Conservation (phyloP, 2,797 vertebrate genomes). For the Rhinella marina region DNA sequence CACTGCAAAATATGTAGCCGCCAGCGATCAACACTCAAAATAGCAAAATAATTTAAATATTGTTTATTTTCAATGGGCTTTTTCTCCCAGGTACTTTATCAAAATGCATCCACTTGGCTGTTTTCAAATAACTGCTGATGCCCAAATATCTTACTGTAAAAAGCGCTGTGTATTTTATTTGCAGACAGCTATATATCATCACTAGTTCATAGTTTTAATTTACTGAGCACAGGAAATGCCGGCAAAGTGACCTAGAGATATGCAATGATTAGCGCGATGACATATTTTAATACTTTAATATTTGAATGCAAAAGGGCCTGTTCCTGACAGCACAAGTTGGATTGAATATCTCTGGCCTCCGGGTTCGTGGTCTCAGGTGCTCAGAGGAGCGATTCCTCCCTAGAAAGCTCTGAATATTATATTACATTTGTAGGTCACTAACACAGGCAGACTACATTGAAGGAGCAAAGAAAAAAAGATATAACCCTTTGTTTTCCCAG, state of each 20-base stretch:
- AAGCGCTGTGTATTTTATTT: conserved; percentile 30
- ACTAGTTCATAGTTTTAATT: conserved; percentile 53
- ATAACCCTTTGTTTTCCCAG: conserved; percentile 34
- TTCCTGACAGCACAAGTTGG: conserved; percentile 51
- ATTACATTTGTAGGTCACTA: conserved; percentile 61
- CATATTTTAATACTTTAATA: conserved; percentile 55
- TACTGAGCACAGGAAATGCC: conserved; percentile 32
- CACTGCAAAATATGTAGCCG: conserved; percentile 55
- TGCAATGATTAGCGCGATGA: conserved; percentile 52
- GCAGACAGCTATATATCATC: conserved; percentile 33
- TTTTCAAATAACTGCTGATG: conserved; percentile 34
- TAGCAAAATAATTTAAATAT: conserved; percentile 40
- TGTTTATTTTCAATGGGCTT: conserved; percentile 5
- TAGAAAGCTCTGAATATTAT: conserved; percentile 52
- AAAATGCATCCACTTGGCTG: conserved; percentile 26
- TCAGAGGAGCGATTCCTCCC: conserved; percentile 39
- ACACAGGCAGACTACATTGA: conserved; percentile 25
- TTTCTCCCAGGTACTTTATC: conserved; percentile 13
- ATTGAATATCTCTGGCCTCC: conserved; percentile 54
- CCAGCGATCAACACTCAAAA: conserved; percentile 34
- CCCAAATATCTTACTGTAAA: conserved; percentile 8
- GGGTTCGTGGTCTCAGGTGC: conserved; percentile 53
- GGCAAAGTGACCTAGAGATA: conserved; percentile 55
- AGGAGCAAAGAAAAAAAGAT: not conserved
- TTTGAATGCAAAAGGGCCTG: conserved; percentile 48